A percentile compares a stretch with the other conserved stretches of the same genome.
phyloP scores from a whole-genome alignment of 2,888 invertebrate species.

The Synanthedon vespiformis region DNA sequence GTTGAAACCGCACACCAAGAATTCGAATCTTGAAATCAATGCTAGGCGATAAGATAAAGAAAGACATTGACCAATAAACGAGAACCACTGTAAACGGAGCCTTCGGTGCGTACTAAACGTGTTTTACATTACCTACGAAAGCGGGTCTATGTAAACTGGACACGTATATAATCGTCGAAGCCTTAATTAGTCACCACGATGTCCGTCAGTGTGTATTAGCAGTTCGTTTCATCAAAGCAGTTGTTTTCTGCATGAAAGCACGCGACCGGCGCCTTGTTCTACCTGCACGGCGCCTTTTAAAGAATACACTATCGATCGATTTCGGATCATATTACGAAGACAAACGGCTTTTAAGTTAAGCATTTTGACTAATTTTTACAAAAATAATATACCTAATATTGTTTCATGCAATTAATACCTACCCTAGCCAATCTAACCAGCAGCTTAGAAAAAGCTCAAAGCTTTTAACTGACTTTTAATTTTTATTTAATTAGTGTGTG shows the following conservation, averaged over 20 bases:
- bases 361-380: too few relatives aligned
- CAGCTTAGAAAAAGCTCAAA: too few relatives aligned
- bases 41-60: slow-evolving; percentile 59
- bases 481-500: too few relatives aligned
- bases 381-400: neutral
- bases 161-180: slow-evolving; percentile 21
- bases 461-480: too few relatives aligned
- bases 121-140: neutral
- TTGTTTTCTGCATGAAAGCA: slow-evolving; percentile 58
- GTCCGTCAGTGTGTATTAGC: slow-evolving; percentile 63
- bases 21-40: slow-evolving; percentile 58
- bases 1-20: slow-evolving; percentile 60
- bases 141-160: slow-evolving; percentile 25
- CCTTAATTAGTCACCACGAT: slow-evolving; percentile 65
- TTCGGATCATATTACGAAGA: slow-evolving; percentile 46
- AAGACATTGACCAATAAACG: slow-evolving; percentile 20
- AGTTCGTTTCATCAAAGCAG: slow-evolving; percentile 60
- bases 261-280: slow-evolving; percentile 43
- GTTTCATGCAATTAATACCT: too few relatives aligned
- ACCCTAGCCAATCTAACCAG: too few relatives aligned
- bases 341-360: slow-evolving; percentile 4
- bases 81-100: neutral
- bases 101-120: neutral
- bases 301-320: slow-evolving; percentile 38
- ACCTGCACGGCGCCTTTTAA: slow-evolving; percentile 46